phyloP scores from a whole-genome alignment of 2,113 vertebrate species.

The Rattus norvegicus region GRCr8 NC_086034.1:38639501-38640000 shows the following conservation, averaged over 20 bases:
- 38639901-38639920: not conserved
- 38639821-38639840: constrained; percentile 27
- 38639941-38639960: not conserved
- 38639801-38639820: not conserved
- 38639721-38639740: not conserved
- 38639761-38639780: not conserved
- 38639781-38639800: not conserved
- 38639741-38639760: not conserved
- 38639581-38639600: not conserved
- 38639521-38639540: not conserved
- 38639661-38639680: not conserved
- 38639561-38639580: not conserved
- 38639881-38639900: not conserved
- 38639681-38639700: not conserved
- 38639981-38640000: not conserved
- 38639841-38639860: constrained; percentile 47
- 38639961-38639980: not conserved
- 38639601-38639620: not conserved
- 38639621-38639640: no score
- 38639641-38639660: not conserved
- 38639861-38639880: not conserved
- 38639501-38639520: not conserved
- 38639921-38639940: not conserved
- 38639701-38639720: no score
- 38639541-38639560: not conserved